These are phyloP conservation scores for Hippocampus barbouri DNA, from an alignment of 2,113 vertebrate genomes.

Conservation along the genomic window DNA sequence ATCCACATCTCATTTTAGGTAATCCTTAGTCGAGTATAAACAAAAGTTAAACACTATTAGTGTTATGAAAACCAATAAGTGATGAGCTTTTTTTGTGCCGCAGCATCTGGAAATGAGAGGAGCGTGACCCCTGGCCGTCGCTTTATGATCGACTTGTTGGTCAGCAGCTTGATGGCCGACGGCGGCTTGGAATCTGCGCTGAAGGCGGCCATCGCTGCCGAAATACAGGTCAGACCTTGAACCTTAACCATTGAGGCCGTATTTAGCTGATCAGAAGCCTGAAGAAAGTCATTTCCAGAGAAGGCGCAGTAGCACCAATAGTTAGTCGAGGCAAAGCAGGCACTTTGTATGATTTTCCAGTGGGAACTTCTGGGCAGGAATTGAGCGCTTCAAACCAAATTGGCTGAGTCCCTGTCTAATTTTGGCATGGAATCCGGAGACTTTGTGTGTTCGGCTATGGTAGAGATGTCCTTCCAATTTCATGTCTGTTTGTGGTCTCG, in stretches of 20 bases:
- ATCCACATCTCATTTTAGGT: no score
- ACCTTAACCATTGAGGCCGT: neutral
- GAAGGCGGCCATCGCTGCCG: conserved; percentile 92
- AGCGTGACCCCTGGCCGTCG: conserved; percentile 88
- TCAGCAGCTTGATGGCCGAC: conserved; percentile 97
- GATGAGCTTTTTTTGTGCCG: neutral
- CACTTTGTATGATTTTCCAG: no score
- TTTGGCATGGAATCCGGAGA: no score
- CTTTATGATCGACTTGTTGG: conserved; percentile 96
- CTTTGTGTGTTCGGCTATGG: no score
- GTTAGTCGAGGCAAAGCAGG: no score
- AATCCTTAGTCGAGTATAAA: no score
- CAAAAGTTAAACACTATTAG: neutral
- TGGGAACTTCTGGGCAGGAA: no score
- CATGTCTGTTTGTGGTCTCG: neutral
- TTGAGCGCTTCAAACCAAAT: no score
- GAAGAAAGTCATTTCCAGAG: neutral
- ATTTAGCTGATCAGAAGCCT: neutral
- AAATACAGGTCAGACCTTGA: conserved; percentile 83
- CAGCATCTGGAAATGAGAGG: conserved; percentile 93
- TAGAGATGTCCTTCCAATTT: no score
- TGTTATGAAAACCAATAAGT: neutral
- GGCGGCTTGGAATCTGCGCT: conserved; percentile 94
- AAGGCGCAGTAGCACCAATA: neutral
- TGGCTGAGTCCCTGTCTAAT: no score